Evolutionary conservation across 2,888 invertebrate species (phyloP).

Genomic region (Mimumesa dahlbomi): DNA sequence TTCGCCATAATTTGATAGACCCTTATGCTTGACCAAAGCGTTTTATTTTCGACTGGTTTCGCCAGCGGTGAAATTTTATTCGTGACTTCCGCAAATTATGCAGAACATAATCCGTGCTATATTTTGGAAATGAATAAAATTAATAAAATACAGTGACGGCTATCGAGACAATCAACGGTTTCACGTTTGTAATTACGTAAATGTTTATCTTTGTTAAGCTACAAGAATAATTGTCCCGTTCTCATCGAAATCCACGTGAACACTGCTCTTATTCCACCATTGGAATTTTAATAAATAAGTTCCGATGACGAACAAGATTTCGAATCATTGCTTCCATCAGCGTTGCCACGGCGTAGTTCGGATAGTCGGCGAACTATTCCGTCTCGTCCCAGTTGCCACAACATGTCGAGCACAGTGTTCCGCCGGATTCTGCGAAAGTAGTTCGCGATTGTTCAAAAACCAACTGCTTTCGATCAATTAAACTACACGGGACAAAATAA

Average conservation of each 20-base stretch:
- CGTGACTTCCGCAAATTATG: background rate
- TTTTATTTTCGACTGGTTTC: conserved; percentile 1
- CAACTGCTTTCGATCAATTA: background rate
- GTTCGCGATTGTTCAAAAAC: background rate
- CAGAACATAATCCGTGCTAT: too few relatives aligned
- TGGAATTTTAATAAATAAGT: conserved; percentile 31
- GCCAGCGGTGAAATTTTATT: background rate
- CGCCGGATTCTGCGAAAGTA: conserved; percentile 1
- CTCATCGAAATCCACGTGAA: too few relatives aligned
- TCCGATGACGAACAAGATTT: conserved; percentile 40
- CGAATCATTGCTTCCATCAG: conserved; percentile 34
- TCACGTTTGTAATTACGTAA: too few relatives aligned
- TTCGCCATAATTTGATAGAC: conserved; percentile 21
- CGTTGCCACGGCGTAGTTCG: conserved; percentile 48
- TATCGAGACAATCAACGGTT: too few relatives aligned
- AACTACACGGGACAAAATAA: too few relatives aligned
- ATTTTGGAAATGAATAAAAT: too few relatives aligned
- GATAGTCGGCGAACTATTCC: conserved; percentile 68
- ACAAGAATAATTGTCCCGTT: too few relatives aligned
- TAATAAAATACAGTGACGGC: too few relatives aligned
- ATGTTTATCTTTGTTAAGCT: too few relatives aligned
- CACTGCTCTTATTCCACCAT: too few relatives aligned
- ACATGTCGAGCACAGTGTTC: conserved; percentile 21
- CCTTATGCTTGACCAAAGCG: background rate
- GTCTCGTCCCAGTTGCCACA: conserved; percentile 40